phyloP scores from a whole-genome alignment of 2,113 vertebrate species.

The Odontesthes bonariensis region DNA sequence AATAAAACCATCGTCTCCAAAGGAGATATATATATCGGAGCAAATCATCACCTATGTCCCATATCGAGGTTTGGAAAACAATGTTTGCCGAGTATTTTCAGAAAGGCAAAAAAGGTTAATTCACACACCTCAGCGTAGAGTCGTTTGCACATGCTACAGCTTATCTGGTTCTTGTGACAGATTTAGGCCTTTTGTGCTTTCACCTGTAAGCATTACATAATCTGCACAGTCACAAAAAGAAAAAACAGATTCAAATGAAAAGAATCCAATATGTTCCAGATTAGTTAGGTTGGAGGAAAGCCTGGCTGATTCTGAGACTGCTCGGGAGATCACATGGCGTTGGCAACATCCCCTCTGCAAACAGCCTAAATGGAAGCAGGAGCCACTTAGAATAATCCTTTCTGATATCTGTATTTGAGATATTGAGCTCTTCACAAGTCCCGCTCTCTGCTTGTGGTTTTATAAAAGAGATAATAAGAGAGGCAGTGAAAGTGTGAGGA shows the following conservation, averaged over 20 bases:
- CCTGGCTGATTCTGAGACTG: conserved; percentile 50
- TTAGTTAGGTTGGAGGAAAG: conserved; percentile 45
- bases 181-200: conserved; percentile 61
- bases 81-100: conserved; percentile 23
- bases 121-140: conserved; percentile 26
- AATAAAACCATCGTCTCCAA: conserved; percentile 18
- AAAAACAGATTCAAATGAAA: conserved; percentile 75
- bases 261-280: conserved; percentile 71
- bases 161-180: conserved; percentile 74
- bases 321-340: conserved; percentile 59
- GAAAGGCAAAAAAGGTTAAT: conserved; percentile 25
- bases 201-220: conserved; percentile 74
- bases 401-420: conserved; percentile 26
- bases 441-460: not conserved
- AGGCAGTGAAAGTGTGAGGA: too few species aligned
- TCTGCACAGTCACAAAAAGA: conserved; percentile 61
- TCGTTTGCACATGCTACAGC: conserved; percentile 51
- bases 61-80: not conserved
- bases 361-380: conserved; percentile 31
- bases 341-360: conserved; percentile 50
- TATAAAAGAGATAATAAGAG: too few species aligned
- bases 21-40: conserved; percentile 24
- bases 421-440: conserved; percentile 33
- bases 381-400: conserved; percentile 35
- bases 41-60: not conserved